Evolutionary conservation across 2,888 invertebrate species (phyloP).

Genomic region (Pasiphila rectangulata): DNA sequence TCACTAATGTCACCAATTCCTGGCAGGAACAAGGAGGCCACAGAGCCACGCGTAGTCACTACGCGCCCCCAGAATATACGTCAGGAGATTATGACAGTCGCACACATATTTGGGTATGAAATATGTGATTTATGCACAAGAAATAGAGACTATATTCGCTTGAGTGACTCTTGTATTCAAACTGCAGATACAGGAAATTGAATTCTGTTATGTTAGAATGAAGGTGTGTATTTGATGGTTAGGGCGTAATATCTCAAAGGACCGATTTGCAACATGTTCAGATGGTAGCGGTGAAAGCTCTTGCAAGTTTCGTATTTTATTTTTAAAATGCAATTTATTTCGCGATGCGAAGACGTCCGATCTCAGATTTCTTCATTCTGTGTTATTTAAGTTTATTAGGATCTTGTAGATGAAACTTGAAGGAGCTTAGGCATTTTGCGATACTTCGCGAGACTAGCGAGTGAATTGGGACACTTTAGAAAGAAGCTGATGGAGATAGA

Average conservation of each 20-base stretch:
- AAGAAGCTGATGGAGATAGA: too few relatives aligned
- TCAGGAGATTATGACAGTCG: constrained; percentile 48
- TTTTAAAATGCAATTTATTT: constrained; percentile 71
- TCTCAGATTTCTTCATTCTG: constrained; percentile 39
- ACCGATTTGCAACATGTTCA: constrained; percentile 69
- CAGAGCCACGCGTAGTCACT: constrained; percentile 11
- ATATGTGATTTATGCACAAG: constrained; percentile 34
- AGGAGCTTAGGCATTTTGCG: constrained; percentile 27
- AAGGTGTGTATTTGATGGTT: constrained; percentile 40
- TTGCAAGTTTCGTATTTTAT: constrained; percentile 69
- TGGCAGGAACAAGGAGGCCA: constrained; percentile 53
- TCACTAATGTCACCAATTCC: constrained; percentile 44
- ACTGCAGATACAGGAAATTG: constrained; percentile 19
- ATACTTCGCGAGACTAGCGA: too few relatives aligned
- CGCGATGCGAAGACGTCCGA: constrained; percentile 43
- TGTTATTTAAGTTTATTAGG: constrained; percentile 43
- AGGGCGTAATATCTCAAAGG: constrained; percentile 53
- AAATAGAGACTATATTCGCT: constrained; percentile 34
- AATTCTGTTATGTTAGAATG: constrained; percentile 3
- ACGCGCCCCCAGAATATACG: constrained; percentile 44
- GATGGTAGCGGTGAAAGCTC: constrained; percentile 71
- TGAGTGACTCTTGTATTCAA: constrained; percentile 26
- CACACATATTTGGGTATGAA: constrained; percentile 33
- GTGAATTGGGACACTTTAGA: too few relatives aligned
- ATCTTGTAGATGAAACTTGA: constrained; percentile 41